Evolutionary conservation across 2,888 invertebrate genomes (phyloP).

Genomic region (Charanyca ferruginea): DNA sequence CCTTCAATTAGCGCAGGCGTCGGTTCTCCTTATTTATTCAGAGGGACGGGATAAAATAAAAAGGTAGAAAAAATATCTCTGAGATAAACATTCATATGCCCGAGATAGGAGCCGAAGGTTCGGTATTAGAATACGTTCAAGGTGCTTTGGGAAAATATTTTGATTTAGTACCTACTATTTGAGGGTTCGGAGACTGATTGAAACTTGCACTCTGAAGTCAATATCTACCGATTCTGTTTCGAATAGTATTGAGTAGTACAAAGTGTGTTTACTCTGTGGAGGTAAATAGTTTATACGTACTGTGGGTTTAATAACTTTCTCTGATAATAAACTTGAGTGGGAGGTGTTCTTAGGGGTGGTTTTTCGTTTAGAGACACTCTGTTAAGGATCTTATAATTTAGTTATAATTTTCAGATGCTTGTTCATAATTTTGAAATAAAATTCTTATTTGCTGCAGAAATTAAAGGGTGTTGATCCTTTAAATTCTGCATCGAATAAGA

Average conservation of each 20-base stretch:
- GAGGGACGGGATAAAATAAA: constrained; percentile 78
- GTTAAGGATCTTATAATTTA: constrained; percentile 6
- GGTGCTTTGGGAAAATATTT: constrained; percentile 65
- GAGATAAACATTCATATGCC: constrained; percentile 81
- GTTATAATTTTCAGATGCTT: no score
- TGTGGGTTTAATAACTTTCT: constrained; percentile 48
- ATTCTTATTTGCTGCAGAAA: not conserved
- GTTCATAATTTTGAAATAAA: not conserved
- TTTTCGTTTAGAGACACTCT: constrained; percentile 16
- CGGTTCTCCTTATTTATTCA: constrained; percentile 81
- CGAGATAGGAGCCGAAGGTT: constrained; percentile 65
- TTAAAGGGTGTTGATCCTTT: no score
- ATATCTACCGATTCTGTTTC: constrained; percentile 53
- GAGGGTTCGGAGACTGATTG: constrained; percentile 57
- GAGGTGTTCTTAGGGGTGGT: constrained; percentile 2
- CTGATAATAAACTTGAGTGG: constrained; percentile 35
- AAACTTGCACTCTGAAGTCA: constrained; percentile 57
- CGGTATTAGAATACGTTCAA: constrained; percentile 68
- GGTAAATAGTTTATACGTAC: constrained; percentile 48
- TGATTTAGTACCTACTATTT: constrained; percentile 64
- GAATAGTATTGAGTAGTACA: constrained; percentile 53
- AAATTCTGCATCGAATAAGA: no score
- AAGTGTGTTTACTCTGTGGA: constrained; percentile 48
- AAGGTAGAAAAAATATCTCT: constrained; percentile 75
- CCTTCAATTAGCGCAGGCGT: constrained; percentile 81